phyloP scores from a whole-genome alignment of 2,888 invertebrate species.

The Tinea semifulvella region DNA sequence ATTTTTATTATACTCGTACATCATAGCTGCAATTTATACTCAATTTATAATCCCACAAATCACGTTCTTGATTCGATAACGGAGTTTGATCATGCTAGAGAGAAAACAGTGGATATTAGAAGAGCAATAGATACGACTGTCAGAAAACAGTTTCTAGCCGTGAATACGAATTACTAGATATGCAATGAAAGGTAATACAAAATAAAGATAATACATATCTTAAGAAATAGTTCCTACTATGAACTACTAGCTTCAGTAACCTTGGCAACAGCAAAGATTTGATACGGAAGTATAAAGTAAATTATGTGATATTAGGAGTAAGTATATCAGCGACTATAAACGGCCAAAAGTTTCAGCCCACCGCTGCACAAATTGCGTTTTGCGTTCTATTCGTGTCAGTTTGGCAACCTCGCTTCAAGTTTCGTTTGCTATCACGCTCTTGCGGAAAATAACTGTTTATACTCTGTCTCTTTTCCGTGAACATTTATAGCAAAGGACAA shows the following conservation, averaged over 20 bases:
- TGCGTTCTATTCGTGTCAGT: constrained; percentile 14
- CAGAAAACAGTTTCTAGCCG: too few species aligned
- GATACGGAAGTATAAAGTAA: constrained; percentile 5
- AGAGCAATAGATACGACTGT: too few species aligned
- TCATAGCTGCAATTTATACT: too few species aligned
- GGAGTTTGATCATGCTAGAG: too few species aligned
- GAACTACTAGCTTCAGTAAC: background rate
- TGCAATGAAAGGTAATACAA: too few species aligned
- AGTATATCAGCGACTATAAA: constrained; percentile 1
- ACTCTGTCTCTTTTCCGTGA: background rate
- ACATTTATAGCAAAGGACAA: constrained; percentile 13
- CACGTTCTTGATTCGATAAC: too few species aligned
- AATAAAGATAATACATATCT: too few species aligned
- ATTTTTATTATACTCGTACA: too few species aligned
- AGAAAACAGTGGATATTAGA: too few species aligned
- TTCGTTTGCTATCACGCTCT: constrained; percentile 10
- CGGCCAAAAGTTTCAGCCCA: constrained; percentile 1
- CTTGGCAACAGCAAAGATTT: background rate
- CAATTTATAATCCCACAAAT: too few species aligned
- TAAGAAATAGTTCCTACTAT: too few species aligned
- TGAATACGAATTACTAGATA: too few species aligned
- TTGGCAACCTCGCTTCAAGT: constrained; percentile 19
- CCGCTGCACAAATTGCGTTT: constrained; percentile 12
- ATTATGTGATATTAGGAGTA: background rate
- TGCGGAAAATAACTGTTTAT: constrained; percentile 1